phyloP scores from a whole-genome alignment of 2,113 vertebrate genomes.

The Oophaga pumilio region DNA sequence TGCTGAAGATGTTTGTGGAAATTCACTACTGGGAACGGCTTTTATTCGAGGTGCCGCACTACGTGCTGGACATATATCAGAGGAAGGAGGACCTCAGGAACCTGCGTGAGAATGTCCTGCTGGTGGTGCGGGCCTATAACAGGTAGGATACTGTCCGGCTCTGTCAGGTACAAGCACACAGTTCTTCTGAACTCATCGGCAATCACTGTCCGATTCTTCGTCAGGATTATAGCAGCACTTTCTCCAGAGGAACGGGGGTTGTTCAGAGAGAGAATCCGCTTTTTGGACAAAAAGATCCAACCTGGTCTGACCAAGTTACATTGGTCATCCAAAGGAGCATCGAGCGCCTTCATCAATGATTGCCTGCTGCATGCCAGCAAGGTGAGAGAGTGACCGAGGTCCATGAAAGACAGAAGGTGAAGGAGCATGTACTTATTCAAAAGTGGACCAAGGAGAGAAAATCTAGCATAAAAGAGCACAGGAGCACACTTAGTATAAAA shows the following conservation, averaged over 20 bases:
- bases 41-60: constrained; percentile 80
- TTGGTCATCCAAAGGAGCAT: constrained; percentile 78
- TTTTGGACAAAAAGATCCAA: constrained; percentile 81
- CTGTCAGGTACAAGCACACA: neutral
- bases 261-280: constrained; percentile 78
- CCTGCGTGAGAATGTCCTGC: constrained; percentile 76
- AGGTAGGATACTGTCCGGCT: constrained; percentile 68
- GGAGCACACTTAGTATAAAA: too few species aligned
- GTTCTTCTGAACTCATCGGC: neutral
- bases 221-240: constrained; percentile 78
- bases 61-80: constrained; percentile 73
- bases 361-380: constrained; percentile 80
- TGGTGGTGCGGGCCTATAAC: constrained; percentile 81
- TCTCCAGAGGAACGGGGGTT: constrained; percentile 76
- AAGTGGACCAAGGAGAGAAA: neutral
- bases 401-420: neutral
- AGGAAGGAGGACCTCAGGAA: constrained; percentile 73
- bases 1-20: constrained; percentile 80
- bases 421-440: neutral
- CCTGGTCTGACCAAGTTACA: constrained; percentile 80
- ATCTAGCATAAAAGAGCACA: too few species aligned
- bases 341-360: constrained; percentile 75
- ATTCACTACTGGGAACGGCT: constrained; percentile 82
- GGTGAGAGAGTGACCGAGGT: constrained; percentile 68
- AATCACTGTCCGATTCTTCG: neutral